Base-by-base conservation (phyloP, 2,113 vertebrate genomes). In the Odontesthes bonariensis region DNA sequence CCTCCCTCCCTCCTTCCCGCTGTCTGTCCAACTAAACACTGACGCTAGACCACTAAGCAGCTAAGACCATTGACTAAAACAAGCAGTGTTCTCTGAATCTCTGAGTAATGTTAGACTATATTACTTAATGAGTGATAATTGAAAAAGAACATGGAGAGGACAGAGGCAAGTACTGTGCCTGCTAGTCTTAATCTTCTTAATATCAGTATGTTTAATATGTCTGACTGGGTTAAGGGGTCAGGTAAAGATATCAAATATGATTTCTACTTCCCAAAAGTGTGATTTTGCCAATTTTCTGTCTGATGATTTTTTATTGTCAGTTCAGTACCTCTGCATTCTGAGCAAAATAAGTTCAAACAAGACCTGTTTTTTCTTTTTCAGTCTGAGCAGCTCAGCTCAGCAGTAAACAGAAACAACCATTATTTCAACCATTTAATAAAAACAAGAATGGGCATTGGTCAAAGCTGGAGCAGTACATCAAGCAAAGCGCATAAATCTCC, bases 11-110 rank as follows among this genome's bases (percentile, higher is more conserved):
- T 19, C 46, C 44, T 40, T n/a, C 44, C 17, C 44, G 52, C 54
- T n/a, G 14, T 52, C 61, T 53, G 31, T 82, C 52, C 69, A 79
- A 75, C 42, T 57, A 78, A 85, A 82, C 56, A 61, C 72, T 85
- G 79, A 86, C 68, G 77, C 69, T 42, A 10, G 65, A 77, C 54
- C 81, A 67, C 46, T 51, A 58, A 80, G 64, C 22, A 77, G 68
- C 42, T 53, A 70, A 76, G 61, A 75, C 69, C 52, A 63, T 64
- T 64, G 80, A 83, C 63, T 77, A 44, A 75, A 63, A 13, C 65
- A 38, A 57, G 52, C 35, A 31, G 23, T 65, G n/a, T 8, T 38
- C 52, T 69, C 65, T 47, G 27, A 53, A 73, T 53, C 22, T 63
- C 60, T 68, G 44, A 46, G 44, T 17, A 49, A 49, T 2, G 20